These are phyloP conservation scores for Syritta pipiens DNA, from an alignment of 2,888 invertebrate species.

Conservation along the genomic window DNA sequence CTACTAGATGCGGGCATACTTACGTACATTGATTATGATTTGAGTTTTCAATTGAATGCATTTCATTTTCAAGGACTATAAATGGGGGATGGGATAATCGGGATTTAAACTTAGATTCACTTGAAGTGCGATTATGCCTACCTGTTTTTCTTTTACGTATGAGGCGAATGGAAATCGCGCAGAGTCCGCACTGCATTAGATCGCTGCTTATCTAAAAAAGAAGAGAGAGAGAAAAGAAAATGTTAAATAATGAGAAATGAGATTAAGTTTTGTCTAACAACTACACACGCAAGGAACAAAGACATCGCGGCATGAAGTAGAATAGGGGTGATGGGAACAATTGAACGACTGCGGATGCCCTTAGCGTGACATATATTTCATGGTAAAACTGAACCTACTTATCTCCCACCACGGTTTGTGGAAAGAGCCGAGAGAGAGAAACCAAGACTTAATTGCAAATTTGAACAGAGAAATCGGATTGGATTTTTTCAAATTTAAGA, in stretches of 20 bases:
- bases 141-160: constrained; percentile 92
- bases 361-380: no score
- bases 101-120: constrained; percentile 51
- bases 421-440: no score
- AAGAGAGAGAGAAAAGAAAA: neutral
- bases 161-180: constrained; percentile 89
- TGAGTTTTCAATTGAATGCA: constrained; percentile 13
- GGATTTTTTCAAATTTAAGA: no score
- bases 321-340: no score
- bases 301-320: no score
- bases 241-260: neutral
- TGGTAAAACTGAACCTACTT: no score
- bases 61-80: constrained; percentile 49
- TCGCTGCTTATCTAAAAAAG: constrained; percentile 86
- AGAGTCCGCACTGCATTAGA: constrained; percentile 86
- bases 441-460: no score
- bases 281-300: no score
- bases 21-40: constrained; percentile 43
- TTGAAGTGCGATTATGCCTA: constrained; percentile 78
- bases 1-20: constrained; percentile 35
- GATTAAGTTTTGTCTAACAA: no score
- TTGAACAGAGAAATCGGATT: no score
- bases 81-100: constrained; percentile 54
- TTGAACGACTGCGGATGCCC: no score
- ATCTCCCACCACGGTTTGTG: no score